Evolutionary conservation across 2,113 vertebrate species (phyloP), one percentile per base, ranked within the genome.

Genomic region (Athene cunicularia): DNA sequence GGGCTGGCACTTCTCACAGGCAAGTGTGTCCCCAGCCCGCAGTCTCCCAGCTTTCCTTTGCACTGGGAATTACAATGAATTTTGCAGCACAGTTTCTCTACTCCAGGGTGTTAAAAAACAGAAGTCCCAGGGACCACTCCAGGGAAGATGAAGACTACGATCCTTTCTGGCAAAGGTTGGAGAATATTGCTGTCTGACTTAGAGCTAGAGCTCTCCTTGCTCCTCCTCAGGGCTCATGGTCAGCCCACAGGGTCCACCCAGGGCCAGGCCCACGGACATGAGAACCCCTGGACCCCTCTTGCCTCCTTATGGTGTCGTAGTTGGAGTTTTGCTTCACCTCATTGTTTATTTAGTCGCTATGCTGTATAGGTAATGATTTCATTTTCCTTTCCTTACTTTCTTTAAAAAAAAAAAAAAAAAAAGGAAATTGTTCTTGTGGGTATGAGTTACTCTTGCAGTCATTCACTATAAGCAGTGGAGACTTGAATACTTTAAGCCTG

Each of bases 121-220:
- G 98, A 75, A 97, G 95, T 47, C 98, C 98, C 75, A 97, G 94
- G 80, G 97, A 93, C 12, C 74, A 53, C 88, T 92, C 93, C 72
- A 91, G 98, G 55, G 98, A 93, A 97, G 98, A 98, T 67, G 99
- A 99, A 96, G 99, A 99, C 62, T 98, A 98, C 73, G 99, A 99
- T 96, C 99, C 99, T 95, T 99, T 99, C 98, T 99, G 99, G 99
- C 98, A 98, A 98, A 99, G 99, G 99, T 99, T 98, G 98, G 99
- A 98, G 86, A 88, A 95, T 80, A 47, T 95, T 96, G 96, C 94
- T 97, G 92, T 97, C 95, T 98, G 97, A 98, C 72, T 92, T 98
- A 97, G 97, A 96, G 90, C 91, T 98, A 97, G 97, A 97, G 86
- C 2, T 32, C 96, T 96, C 79, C 83, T 96, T 90, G 87, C 39